Evolutionary conservation across 2,888 invertebrate species (phyloP), one percentile per base, ranked within the genome.

Genomic region (Sinohyriopsis cumingii): DNA sequence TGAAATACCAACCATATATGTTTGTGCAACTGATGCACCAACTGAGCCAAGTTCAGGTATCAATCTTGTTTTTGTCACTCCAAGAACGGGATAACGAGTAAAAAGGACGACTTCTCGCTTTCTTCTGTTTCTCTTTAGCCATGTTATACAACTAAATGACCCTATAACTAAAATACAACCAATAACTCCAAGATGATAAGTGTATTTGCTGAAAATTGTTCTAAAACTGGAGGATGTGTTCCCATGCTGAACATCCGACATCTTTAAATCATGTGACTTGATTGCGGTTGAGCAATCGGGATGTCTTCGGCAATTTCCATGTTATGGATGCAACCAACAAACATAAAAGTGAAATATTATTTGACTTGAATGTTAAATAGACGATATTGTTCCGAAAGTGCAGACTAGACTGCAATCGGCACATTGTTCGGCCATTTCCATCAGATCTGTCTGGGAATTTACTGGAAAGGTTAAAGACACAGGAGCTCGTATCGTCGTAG

Each of bases 11-110:
- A 83, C 82, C 82, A 84, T 82, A 24, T 63, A 68, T 0, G 78
- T 73, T 67, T 84, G 84, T n/a, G 73, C 65, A 59, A 69, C 68
- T 4, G 82, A 75, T 7, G 84, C 84, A 53, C 78, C 80, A 24
- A 67, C 66, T 15, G 71, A 62, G 18, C 82, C 82, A 19, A 83
- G 57, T 4, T 62, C 65, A 0, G 82, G 81, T 24, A 80, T 77
- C n/a, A 83, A 63, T 20, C 82, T 72, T 12, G 82, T 84, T 68
- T 84, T 84, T 12, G 82, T 78, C 53, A 76, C 75, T 3, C 84
- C 84, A 18, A 82, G 72, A n/a, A 63, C 62, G 1, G 84, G 84
- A 67, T 80, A 83, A 9, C 84, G 75, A 7, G 81, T 78, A 60
- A 84, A 80, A 9, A 84, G 69, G 28, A 81, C 69, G 7, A 82